Evolutionary conservation across 2,113 vertebrate species (phyloP), one percentile per base, ranked within the genome.

Genomic region (Craseonycteris thonglongyai): DNA sequence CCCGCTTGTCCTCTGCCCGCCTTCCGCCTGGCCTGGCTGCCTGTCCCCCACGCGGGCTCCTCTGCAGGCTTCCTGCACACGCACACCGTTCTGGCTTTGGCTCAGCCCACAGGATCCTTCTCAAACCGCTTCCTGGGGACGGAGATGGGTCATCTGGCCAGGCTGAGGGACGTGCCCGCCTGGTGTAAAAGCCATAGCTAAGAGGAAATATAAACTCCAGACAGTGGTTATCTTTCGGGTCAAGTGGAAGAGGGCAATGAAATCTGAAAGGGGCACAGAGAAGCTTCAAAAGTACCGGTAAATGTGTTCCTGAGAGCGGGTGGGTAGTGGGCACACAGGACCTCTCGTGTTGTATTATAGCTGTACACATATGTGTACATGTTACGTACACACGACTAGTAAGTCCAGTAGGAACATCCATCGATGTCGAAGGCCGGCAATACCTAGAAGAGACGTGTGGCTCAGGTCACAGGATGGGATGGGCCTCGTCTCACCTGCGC

Each of bases 1-100:
- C 56, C 28, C 28, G 3, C 38, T 61, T 65, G 18, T 18, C n/a
- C 40, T 47, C 10, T 45, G 49, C n/a, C n/a, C n/a, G 56, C 21
- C 88, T n/a, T 8, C 0, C 30, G 7, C 0, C 0, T 3, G 7
- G 76, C 28, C 16, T 6, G 7, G 59, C 24, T 26, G 26, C 49
- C 12, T 5, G 2, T 19, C n/a, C n/a, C n/a, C n/a, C n/a, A n/a
- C 13, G 21, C 3, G 28, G 40, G 59, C 24, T 21, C 15, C 21
- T 69, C 24, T 8, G 15, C 12, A n/a, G 16, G 26, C 28, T 5
- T 58, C n/a, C n/a, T n/a, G n/a, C n/a, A n/a, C n/a, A n/a, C n/a
- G n/a, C 71, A 47, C 21, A 7, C 15, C 18, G 6, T 6, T 19
- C 72, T 85, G 66, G 54, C 42, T 38, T 38, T 30, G 35, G 42